Base-by-base conservation (phyloP, 2,888 invertebrate species). In the Conistra vaccinii region DNA sequence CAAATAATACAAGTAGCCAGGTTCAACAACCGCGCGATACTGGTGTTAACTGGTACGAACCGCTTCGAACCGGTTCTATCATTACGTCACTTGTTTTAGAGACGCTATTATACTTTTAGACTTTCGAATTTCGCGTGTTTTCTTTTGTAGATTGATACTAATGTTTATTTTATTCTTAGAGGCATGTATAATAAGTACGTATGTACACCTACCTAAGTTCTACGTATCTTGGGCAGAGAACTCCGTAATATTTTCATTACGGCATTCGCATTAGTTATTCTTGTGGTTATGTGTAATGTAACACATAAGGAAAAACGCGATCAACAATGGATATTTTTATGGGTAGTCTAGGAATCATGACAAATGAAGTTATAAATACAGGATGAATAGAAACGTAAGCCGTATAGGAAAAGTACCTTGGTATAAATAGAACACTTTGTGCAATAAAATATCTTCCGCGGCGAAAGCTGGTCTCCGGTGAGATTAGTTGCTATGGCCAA, bases 21-120 rank as follows among this genome's bases (percentile, higher is more conserved):
- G 90, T 87, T 90, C 89, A 89, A 82, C 74, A 87, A 83, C 85
- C 90, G 76, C 78, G 55, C 48, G 48, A 61, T 83, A 90, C 91
- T 87, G 86, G 88, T 81, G 39, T 62, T 42, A 73, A 83, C 89
- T 80, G 65, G 88, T 76, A 68, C 42, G 26, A 87, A 79, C 91
- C 81, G 87, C 87, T 81, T 84, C 66, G 17, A 89, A 89, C 91
- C 86, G 85, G 90, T 87, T 88, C 70, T 42, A 9, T 45, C 42
- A 32, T 83, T 83, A 84, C 86, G 84, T 89, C 83, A 85, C 17
- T 9, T 20, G 66, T 57, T 53, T 63, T 76, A 62, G 29, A 74
- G 68, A 69, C 69, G 85, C 82, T 83, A 84, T 86, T 73, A 82
- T 83, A 71, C 9, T 58, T 71, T 77, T 70, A 26, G 23, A 75